These are phyloP conservation scores for Dioctria rufipes DNA, from an alignment of 2,888 invertebrate genomes.

Conservation along the genomic window DNA sequence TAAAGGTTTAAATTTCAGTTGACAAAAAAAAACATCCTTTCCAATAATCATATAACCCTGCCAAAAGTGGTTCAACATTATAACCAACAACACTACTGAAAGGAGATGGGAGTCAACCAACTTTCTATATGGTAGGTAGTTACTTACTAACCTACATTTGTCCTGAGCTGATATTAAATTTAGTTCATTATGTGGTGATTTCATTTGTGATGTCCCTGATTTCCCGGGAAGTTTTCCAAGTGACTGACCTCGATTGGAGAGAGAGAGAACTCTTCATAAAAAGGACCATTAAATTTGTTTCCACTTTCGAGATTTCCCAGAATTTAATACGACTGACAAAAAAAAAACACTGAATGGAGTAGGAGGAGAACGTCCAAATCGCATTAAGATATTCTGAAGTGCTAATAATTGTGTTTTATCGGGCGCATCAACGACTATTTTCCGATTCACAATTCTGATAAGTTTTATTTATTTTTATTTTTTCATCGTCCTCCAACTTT, in stretches of 20 bases:
- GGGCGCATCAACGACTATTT: conserved; percentile 25
- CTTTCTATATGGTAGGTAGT: neutral
- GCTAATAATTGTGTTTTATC: conserved; percentile 40
- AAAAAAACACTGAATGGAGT: conserved; percentile 1
- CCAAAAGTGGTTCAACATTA: conserved; percentile 17
- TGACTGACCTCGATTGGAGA: conserved; percentile 44
- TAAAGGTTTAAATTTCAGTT: conserved; percentile 3
- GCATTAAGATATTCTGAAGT: conserved; percentile 28
- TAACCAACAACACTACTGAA: neutral
- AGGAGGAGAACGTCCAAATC: conserved; percentile 11
- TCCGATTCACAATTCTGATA: neutral
- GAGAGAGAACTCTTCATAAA: conserved; percentile 8
- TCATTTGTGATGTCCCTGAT: conserved; percentile 44
- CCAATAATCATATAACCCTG: conserved; percentile 2
- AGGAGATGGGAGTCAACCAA: conserved; percentile 3
- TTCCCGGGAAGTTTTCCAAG: conserved; percentile 43
- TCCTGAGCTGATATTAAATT: conserved; percentile 39
- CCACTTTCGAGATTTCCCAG: conserved; percentile 44
- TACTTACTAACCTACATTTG: neutral
- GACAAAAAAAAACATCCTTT: conserved; percentile 22
- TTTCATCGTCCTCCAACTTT: neutral
- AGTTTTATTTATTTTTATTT: conserved; percentile 32
- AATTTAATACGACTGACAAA: conserved; percentile 37
- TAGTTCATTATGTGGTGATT: conserved; percentile 49
- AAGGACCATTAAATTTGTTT: conserved; percentile 47